Conservation (phyloP, 2,797 vertebrate species). For the Percopsis omiscomaycus region DNA sequence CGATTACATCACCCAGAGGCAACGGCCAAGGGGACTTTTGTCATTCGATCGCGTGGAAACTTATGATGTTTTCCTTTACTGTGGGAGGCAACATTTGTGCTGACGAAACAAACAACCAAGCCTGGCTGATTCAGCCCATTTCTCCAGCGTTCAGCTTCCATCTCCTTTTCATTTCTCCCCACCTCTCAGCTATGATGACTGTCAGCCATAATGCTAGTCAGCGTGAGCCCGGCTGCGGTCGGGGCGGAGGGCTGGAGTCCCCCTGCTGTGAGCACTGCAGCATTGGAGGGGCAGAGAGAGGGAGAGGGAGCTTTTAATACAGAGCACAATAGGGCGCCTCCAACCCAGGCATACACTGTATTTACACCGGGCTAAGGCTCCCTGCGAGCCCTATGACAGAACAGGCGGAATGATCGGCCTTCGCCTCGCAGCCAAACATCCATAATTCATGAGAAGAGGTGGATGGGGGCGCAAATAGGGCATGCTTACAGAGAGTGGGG, state of each 20-base stretch:
- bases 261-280: constrained; percentile 58
- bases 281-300: constrained; percentile 59
- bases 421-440: constrained; percentile 73
- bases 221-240: constrained; percentile 57
- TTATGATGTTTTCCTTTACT: constrained; percentile 54
- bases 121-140: constrained; percentile 62
- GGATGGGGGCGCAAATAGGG: constrained; percentile 74
- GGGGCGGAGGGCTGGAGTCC: constrained; percentile 66
- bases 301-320: constrained; percentile 77
- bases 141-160: constrained; percentile 59
- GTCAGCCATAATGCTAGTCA: constrained; percentile 69
- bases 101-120: constrained; percentile 64
- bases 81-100: constrained; percentile 53
- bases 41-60: constrained; percentile 54
- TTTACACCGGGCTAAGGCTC: constrained; percentile 73
- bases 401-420: constrained; percentile 74
- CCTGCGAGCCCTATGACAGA: constrained; percentile 73
- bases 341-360: constrained; percentile 73
- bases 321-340: constrained; percentile 74
- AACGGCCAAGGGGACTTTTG: constrained; percentile 44
- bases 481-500: constrained; percentile 58
- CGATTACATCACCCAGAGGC: constrained; percentile 47
- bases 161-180: constrained; percentile 66
- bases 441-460: constrained; percentile 79
- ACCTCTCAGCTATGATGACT: constrained; percentile 69